phyloP scores from a whole-genome alignment of 2,888 invertebrate species.

The Arrhopalites spinosus region DNA sequence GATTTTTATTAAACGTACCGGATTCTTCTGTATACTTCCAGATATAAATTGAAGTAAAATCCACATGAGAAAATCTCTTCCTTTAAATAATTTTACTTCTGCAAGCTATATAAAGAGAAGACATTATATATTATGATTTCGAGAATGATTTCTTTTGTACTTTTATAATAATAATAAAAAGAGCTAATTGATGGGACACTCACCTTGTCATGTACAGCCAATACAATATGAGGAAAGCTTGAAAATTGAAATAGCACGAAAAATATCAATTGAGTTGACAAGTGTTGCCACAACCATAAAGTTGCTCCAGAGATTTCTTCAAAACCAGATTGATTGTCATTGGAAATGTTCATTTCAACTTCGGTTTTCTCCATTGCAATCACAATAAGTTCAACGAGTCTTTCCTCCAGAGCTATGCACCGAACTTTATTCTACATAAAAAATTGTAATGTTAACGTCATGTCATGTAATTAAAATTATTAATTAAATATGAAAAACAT shows the following conservation, averaged over 20 bases:
- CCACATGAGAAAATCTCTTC: slow-evolving; percentile 99
- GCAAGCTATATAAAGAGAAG: slow-evolving; percentile 64
- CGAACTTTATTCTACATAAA: slow-evolving; percentile 75
- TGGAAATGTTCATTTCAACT: slow-evolving; percentile 59
- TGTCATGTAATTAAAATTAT: slow-evolving; percentile 29
- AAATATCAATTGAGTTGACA: slow-evolving; percentile 92
- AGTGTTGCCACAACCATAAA: slow-evolving; percentile 88
- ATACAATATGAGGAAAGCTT: slow-evolving; percentile 88
- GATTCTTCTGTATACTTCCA: slow-evolving; percentile 92
- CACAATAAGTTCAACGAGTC: slow-evolving; percentile 87
- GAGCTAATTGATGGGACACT: too few species aligned
- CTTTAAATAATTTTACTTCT: slow-evolving; percentile 80
- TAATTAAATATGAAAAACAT: not conserved
- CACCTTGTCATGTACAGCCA: slow-evolving; percentile 83
- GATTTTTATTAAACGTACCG: slow-evolving; percentile 64
- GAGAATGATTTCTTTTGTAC: not conserved
- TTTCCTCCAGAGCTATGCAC: slow-evolving; percentile 88
- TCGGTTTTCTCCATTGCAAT: slow-evolving; percentile 91
- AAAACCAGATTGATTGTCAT: slow-evolving; percentile 64
- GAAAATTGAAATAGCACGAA: slow-evolving; percentile 93
- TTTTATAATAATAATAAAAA: not conserved
- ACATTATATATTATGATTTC: not conserved
- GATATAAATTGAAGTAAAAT: slow-evolving; percentile 95
- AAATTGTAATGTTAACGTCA: too few species aligned
- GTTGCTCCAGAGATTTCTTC: slow-evolving; percentile 68